Conservation (phyloP, 2,888 invertebrate genomes). For the Meloe dianella region DNA sequence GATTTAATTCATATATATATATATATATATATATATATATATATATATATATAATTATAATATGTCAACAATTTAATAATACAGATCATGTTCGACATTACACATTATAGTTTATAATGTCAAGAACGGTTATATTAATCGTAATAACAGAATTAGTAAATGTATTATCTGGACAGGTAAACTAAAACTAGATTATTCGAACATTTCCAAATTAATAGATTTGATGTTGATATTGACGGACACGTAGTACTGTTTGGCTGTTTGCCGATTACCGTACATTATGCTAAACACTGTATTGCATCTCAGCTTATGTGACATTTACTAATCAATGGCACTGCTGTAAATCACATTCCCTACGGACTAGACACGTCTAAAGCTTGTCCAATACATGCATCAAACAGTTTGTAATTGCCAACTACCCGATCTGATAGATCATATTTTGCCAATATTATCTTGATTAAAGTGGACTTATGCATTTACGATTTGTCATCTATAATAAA, state of each 20-base stretch:
- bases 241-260: constrained; percentile 49
- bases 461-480: constrained; percentile 32
- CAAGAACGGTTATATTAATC: constrained; percentile 27
- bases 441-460: constrained; percentile 40
- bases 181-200: constrained; percentile 46
- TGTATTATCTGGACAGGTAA: constrained; percentile 36
- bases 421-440: constrained; percentile 49
- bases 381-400: constrained; percentile 51
- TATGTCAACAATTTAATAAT: neutral
- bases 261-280: constrained; percentile 56
- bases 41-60: neutral
- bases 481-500: neutral
- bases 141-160: constrained; percentile 22
- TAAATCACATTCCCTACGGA: constrained; percentile 57
- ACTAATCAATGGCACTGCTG: constrained; percentile 56
- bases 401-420: constrained; percentile 48
- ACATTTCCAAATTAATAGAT: constrained; percentile 49
- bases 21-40: neutral
- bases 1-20: constrained; percentile 6
- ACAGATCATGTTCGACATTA: constrained; percentile 10
- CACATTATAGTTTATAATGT: constrained; percentile 21
- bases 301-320: constrained; percentile 55
- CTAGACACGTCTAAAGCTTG: constrained; percentile 51
- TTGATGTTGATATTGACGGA: constrained; percentile 51
- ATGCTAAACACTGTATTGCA: constrained; percentile 55